Base-by-base conservation (phyloP, 2,888 invertebrate genomes). In the Diplolepis rosae region DNA sequence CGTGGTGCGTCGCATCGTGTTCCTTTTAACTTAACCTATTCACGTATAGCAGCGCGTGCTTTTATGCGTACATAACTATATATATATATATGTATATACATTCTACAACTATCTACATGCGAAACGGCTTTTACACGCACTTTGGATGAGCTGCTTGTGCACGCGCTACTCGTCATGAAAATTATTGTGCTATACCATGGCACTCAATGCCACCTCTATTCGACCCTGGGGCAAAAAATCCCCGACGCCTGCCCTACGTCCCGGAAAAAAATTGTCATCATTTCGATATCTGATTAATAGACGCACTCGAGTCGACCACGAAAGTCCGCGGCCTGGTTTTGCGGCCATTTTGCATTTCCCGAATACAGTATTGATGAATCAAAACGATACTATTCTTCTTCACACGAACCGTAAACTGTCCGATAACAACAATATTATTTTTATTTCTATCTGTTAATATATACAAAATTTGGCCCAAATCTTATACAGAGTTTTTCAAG, bases 261-360 rank as follows among this genome's bases (percentile, higher is more conserved):
- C 54, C 30, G 18, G 24, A 61, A 61, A 61, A 61, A 61, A 61
- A 61, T 61, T 61, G 27, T 76, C 74, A 80, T 82, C 80, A 78
- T 83, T 82, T 82, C 80, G 80, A 83, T 81, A 82, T 81, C 80
- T 80, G 81, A 85, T 85, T 85, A 84, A 83, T 83, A 83, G 81
- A 83, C 81, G 77, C 77, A 81, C 80, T 79, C 79, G 82, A 83
- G 77, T 80, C 76, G 73, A 85, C 84, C 83, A 73, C 83, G 83
- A 80, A 80, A 77, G 74, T 74, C 73, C 80, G 81, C 81, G 80
- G 80, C 74, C 80, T 77, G 82, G 82, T 83, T 84, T 84, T 84
- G 84, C 81, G 84, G 82, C 79, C 79, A 80, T 82, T 84, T 84
- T 82, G 82, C 82, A 83, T 85, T 83, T 84, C 79, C 78, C 71